Percentiles rank a stretch among this genome's conserved stretches.
phyloP scores from a whole-genome alignment of 2,113 vertebrate genomes.

The Pseudolaguvia tuberculata region DNA sequence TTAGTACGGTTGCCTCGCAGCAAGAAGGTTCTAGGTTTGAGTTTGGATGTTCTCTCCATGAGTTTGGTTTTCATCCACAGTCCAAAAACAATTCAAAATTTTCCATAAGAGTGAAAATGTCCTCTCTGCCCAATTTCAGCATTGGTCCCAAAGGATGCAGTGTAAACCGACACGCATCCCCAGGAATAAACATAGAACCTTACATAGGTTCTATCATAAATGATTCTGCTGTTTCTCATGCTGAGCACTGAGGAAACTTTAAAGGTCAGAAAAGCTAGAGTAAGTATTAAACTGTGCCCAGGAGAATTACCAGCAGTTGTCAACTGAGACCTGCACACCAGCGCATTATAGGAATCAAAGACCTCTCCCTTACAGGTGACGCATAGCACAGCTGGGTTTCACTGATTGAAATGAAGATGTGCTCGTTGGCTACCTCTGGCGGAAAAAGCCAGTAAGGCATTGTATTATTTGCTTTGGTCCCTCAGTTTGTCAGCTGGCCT shows the following conservation, averaged over 20 bases:
- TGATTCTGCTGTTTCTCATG: not conserved
- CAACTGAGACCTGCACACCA: not conserved
- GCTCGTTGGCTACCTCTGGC: not conserved
- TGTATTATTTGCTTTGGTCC: not conserved
- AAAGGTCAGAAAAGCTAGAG: not conserved
- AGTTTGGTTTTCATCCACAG: too few species aligned
- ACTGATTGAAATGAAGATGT: conserved; percentile 1
- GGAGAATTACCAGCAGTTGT: not conserved
- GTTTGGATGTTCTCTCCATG: too few species aligned
- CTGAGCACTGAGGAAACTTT: not conserved
- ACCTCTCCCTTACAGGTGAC: not conserved
- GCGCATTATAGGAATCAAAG: not conserved
- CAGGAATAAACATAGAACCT: not conserved
- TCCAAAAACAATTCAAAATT: too few species aligned
- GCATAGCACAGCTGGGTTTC: not conserved
- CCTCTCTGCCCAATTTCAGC: too few species aligned
- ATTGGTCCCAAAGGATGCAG: not conserved
- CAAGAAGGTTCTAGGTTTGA: too few species aligned
- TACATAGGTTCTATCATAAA: not conserved
- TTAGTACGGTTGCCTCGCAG: too few species aligned
- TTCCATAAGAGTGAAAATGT: too few species aligned
- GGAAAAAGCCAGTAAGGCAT: not conserved
- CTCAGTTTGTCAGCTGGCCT: too few species aligned
- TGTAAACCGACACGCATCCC: not conserved
- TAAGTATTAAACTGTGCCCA: not conserved